Base-by-base conservation (phyloP, 2,797 vertebrate species). In the Graptemys geographica region DNA sequence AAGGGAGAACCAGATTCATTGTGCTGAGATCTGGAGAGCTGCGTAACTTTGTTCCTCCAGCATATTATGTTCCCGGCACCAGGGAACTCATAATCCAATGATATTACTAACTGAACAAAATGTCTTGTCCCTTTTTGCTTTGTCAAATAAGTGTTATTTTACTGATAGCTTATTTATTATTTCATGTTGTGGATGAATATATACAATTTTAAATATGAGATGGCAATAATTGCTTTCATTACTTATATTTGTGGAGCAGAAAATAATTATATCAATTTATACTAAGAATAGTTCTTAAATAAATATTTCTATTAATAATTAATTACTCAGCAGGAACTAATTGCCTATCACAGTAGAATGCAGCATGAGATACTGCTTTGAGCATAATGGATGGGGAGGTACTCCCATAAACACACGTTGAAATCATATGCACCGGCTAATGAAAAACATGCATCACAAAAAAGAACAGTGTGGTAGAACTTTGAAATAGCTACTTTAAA, bases 311-410 rank as follows among this genome's bases (percentile, higher is more conserved):
- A 90, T 96, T 97, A 97, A 97, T 97, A 97, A 96, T 96, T 96
- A 97, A 97, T 97, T 97, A 89, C 44, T 96, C 81, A 94, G 87
- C 92, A 83, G 84, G 91, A 97, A 92, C 86, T 97, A 98, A 97
- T 94, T 97, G 80, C 74, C 56, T 94, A 79, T 96, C 96, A 92
- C 25, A 89, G 78, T 96, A 84, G 96, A 91, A 90, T 94, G 88
- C 88, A 91, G 51, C 83, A 93, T 84, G 89, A 97, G 76, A 79
- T 33, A 27, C 52, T 92, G 52, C 92, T 91, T 82, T 81, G 72
- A 96, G 79, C 25, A 65, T 89, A 97, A 94, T 93, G 79, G 97
- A 96, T 95, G 87, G 57, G 92, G 79, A 83, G 18, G 74, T 97
- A 52, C 76, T 96, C 23, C 92, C 78, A 91, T 90, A 97, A 98